Evolutionary conservation across 35 echinoderm and acorn worm genomes (phyloP).

Genomic region (Eucidaris tribuloides): DNA sequence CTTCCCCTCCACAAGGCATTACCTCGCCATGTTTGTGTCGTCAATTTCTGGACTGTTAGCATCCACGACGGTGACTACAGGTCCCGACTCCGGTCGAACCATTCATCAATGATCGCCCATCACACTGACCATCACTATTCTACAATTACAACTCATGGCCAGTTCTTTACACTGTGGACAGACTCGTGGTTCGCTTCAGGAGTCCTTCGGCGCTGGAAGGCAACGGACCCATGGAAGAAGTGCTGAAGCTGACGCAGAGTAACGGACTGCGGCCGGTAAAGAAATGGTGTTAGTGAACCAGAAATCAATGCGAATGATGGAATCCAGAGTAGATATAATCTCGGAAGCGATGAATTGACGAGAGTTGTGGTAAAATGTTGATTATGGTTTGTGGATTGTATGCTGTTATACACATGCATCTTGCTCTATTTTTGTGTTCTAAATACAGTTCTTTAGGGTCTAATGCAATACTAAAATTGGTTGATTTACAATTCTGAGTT

Average conservation of each 20-base stretch:
- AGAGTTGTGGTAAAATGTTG: too few species aligned
- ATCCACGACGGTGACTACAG: constrained; percentile 94
- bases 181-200: constrained; percentile 80
- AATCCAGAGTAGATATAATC: neutral
- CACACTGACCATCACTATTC: constrained; percentile 97
- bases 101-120: constrained; percentile 84
- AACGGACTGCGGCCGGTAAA: neutral
- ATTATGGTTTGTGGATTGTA: too few species aligned
- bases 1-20: constrained; percentile 86
- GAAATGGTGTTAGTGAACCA: neutral
- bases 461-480: too few species aligned
- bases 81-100: constrained; percentile 74
- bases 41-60: constrained; percentile 97
- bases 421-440: too few species aligned
- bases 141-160: constrained; percentile 99
- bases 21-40: constrained; percentile 81
- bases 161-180: constrained; percentile 97
- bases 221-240: constrained; percentile 72
- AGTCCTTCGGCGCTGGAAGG: constrained; percentile 70
- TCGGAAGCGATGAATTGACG: constrained; percentile 15
- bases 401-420: too few species aligned
- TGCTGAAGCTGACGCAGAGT: constrained; percentile 18
- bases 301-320: neutral
- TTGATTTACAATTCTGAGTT: too few species aligned
- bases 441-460: too few species aligned